phyloP scores from a whole-genome alignment of 2,888 invertebrate species.

The Amaurobius ferox region DNA sequence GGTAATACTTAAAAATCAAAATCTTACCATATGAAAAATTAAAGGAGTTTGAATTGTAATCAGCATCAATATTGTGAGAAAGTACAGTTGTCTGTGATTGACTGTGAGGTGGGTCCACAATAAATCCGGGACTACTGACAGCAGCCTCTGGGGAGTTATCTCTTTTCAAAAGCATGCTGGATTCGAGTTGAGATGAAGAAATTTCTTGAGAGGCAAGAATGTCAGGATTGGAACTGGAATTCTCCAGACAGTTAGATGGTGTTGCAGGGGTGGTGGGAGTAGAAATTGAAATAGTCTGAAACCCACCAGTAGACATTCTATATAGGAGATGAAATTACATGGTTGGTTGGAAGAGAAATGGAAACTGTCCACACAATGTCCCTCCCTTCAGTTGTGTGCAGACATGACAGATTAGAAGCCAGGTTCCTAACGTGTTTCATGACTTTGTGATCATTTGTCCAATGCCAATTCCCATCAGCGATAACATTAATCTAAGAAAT shows the following conservation, averaged over 20 bases:
- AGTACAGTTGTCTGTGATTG: constrained; percentile 37
- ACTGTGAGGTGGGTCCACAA: constrained; percentile 39
- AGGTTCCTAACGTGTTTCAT: constrained; percentile 51
- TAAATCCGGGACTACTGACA: constrained; percentile 48
- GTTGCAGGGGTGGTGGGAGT: constrained; percentile 58
- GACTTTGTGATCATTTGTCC: constrained; percentile 55
- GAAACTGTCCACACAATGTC: constrained; percentile 22
- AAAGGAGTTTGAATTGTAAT: constrained; percentile 65
- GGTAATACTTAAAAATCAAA: too few species aligned
- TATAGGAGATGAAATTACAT: constrained; percentile 30
- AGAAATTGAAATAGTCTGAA: constrained; percentile 58
- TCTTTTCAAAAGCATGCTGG: constrained; percentile 56
- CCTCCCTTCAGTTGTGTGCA: constrained; percentile 26
- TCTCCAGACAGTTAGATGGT: constrained; percentile 45
- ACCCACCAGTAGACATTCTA: constrained; percentile 68
- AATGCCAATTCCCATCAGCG: constrained; percentile 47
- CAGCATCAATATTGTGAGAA: constrained; percentile 55
- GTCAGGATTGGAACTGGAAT: constrained; percentile 33
- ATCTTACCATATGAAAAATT: constrained; percentile 64
- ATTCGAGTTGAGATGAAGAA: constrained; percentile 22
- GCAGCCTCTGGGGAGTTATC: constrained; percentile 59
- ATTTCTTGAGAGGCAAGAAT: constrained; percentile 32
- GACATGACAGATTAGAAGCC: not conserved
- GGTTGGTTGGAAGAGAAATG: constrained; percentile 19
- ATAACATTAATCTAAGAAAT: not conserved